Evolutionary conservation across 1,140 invertebrate species (phyloP), one percentile per base, ranked within the genome.

Genomic region (Drosophila bocki): DNA sequence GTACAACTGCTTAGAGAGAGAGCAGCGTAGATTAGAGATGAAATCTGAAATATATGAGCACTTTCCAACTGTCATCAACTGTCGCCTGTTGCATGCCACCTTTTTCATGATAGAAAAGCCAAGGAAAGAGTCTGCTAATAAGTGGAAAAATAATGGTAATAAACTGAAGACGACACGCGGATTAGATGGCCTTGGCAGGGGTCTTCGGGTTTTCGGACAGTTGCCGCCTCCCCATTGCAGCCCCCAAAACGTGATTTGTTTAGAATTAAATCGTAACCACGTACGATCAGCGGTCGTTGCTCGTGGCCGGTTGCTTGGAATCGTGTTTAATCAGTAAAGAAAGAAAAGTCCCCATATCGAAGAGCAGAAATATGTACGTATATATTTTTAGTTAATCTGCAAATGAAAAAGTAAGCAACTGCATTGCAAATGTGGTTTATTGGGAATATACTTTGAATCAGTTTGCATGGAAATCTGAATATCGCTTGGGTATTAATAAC

Each of bases 321-420:
- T 88, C 84, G 84, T 88, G 85, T 81, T 88, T 81, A 78, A 88
- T 88, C 81, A 75, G 32, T 61, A 61, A 78, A 75, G 42, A 59
- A 26, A 44, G 42, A 45, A 71, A 58, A 45, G 75, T 45, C 17
- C 41, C 48, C 75, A 54, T 50, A 77, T 67, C 56, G 42, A 7
- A 56, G 26, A 69, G n/a, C 62, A 62, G 62, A 64, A 61, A 51
- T 59, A 35, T 41, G 3, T 47, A 59, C 19, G 26, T 26, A 1
- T 48, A 3, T 41, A 39, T 7, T 37, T 41, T 29, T 7, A 19
- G 33, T 39, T 33, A 11, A 64, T 11, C 44, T 50, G 13, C 35
- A 42, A 81, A 35, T 59, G 67, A 61, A 70, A 86, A 85, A 87
- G 70, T 58, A 13, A 33, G 37, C 26, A 44, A 65, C 57, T 45